Conservation (phyloP, 2,888 invertebrate genomes). For the Nemoura dubitans region DNA sequence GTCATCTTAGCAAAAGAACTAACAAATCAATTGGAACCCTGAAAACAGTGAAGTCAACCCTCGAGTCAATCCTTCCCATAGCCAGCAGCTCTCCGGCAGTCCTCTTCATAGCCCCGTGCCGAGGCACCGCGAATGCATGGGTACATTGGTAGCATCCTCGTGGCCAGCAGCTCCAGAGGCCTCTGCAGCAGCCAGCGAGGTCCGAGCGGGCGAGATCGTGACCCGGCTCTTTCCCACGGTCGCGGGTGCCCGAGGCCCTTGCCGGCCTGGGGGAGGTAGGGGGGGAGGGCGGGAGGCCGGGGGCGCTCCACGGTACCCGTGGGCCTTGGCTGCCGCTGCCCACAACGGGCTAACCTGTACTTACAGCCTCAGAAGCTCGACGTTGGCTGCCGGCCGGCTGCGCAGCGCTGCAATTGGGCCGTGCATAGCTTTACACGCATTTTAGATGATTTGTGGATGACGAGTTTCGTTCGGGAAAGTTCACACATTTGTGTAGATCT, state of each 20-base stretch:
- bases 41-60: too few relatives aligned
- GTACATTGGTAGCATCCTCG: background rate
- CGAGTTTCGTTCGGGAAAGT: too few relatives aligned
- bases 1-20: too few relatives aligned
- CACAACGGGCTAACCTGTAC: background rate
- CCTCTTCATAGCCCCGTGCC: too few relatives aligned
- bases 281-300: background rate
- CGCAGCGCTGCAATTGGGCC: background rate
- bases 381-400: too few relatives aligned
- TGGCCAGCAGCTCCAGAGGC: background rate
- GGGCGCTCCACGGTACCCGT: background rate
- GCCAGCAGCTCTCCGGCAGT: too few relatives aligned
- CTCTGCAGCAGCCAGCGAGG: background rate
- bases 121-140: too few relatives aligned
- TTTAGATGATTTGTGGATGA: background rate
- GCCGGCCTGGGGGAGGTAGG: constrained; percentile 3
- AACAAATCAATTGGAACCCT: too few relatives aligned
- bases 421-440: too few relatives aligned
- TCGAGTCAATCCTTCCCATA: too few relatives aligned
- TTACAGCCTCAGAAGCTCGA: background rate
- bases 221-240: constrained; percentile 59
- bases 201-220: constrained; percentile 41
- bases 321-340: background rate
- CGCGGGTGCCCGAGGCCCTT: constrained; percentile 52
- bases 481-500: too few relatives aligned